Conservation (phyloP, 64 coral and sea anemone genomes). For the Cladopsammia gracilis region DNA sequence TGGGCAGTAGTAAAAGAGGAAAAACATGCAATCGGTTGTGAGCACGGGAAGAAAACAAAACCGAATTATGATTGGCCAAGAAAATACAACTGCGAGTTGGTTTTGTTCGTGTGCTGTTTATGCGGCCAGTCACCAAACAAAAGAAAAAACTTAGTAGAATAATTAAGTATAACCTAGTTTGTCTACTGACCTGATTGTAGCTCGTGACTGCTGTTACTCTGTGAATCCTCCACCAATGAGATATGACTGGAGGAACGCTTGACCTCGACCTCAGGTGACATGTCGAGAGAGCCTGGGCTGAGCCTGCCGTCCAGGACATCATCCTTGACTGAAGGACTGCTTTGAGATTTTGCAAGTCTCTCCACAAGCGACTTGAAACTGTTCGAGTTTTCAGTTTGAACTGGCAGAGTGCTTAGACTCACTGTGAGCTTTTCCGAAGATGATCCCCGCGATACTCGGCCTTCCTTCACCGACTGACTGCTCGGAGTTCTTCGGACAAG, state of each 20-base stretch:
- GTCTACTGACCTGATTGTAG: slow-evolving; percentile 2
- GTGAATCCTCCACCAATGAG: neutral
- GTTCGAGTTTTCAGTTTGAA: slow-evolving; percentile 37
- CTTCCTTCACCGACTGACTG: slow-evolving; percentile 92
- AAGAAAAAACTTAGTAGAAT: too few species aligned
- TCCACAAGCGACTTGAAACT: slow-evolving; percentile 23
- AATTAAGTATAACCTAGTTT: neutral
- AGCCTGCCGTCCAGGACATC: neutral
- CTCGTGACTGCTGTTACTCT: neutral
- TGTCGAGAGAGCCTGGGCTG: slow-evolving; percentile 1
- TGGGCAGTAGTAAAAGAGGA: too few species aligned
- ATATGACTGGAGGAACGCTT: neutral
- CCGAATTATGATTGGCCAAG: too few species aligned
- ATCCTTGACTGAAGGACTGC: slow-evolving; percentile 71
- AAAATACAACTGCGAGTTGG: too few species aligned
- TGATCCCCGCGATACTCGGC: slow-evolving; percentile 44
- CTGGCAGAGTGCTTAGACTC: slow-evolving; percentile 76
- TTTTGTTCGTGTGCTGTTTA: too few species aligned
- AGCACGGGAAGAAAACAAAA: too few species aligned
- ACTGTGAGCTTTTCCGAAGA: slow-evolving; percentile 68
- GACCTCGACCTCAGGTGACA: slow-evolving; percentile 9
- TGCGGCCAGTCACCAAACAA: too few species aligned
- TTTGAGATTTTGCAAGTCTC: slow-evolving; percentile 63
- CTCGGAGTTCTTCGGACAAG: slow-evolving; percentile 84
- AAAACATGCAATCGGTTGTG: too few species aligned